Conservation (phyloP, 2,888 invertebrate genomes). For the Scaptomyza polygonia region DNA sequence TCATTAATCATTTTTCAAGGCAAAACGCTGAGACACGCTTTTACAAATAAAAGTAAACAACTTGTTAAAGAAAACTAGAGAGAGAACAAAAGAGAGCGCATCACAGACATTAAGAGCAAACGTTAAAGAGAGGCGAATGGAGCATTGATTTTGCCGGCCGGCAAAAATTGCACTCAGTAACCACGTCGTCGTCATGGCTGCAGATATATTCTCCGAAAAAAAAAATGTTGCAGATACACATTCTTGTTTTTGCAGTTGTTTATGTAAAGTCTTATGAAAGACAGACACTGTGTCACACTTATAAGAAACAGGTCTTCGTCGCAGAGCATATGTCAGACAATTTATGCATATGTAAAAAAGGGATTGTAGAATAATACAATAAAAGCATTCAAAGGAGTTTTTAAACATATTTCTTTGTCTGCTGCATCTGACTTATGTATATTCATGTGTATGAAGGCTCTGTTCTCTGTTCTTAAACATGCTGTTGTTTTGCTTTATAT, state of each 20-base stretch:
- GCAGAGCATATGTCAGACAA: slow-evolving; percentile 6
- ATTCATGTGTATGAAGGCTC: background rate
- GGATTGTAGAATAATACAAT: slow-evolving; percentile 1
- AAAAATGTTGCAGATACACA: slow-evolving; percentile 32
- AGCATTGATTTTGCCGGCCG: slow-evolving; percentile 67
- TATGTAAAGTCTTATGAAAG: slow-evolving; percentile 25
- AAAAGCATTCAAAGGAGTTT: slow-evolving; percentile 1
- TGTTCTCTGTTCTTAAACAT: background rate
- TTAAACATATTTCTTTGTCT: slow-evolving; percentile 7
- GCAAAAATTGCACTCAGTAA: slow-evolving; percentile 49
- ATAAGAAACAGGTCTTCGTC: slow-evolving; percentile 59
- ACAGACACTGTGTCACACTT: slow-evolving; percentile 44
- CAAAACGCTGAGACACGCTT: slow-evolving; percentile 40
- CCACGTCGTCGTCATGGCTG: slow-evolving; percentile 30
- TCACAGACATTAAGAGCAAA: slow-evolving; percentile 6
- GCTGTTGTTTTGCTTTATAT: background rate
- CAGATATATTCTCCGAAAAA: slow-evolving; percentile 20
- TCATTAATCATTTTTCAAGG: slow-evolving; percentile 69
- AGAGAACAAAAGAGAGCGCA: background rate
- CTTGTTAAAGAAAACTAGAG: slow-evolving; percentile 6
- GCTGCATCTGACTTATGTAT: slow-evolving; percentile 9
- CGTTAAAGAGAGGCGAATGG: slow-evolving; percentile 10
- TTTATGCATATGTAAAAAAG: slow-evolving; percentile 13
- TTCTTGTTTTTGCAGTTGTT: slow-evolving; percentile 31
- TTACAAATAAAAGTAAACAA: slow-evolving; percentile 41